A percentile compares a stretch with the other conserved stretches of the same genome.
Evolutionary conservation across 1,140 invertebrate genomes (phyloP).

Genomic region (Dendroctonus valens): DNA sequence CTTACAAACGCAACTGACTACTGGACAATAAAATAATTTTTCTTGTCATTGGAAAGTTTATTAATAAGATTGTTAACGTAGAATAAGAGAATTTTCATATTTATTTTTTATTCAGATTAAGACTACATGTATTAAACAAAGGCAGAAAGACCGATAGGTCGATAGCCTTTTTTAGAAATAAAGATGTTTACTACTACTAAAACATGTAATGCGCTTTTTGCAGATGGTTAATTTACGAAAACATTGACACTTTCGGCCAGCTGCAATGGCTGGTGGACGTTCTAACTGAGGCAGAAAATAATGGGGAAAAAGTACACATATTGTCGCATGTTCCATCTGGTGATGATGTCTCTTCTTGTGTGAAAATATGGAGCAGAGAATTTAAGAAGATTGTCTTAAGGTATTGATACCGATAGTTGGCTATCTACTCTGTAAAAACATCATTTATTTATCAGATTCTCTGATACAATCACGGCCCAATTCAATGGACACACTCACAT

Average conservation of each 20-base stretch:
- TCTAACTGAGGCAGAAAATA: conserved; percentile 67
- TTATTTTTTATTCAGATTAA: too few species aligned
- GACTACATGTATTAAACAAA: too few species aligned
- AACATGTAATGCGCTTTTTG: too few species aligned
- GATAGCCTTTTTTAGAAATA: too few species aligned
- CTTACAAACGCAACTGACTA: too few species aligned
- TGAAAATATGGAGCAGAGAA: conserved; percentile 65
- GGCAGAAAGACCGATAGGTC: too few species aligned
- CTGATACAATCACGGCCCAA: conserved; percentile 67
- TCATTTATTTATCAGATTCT: conserved; percentile 43
- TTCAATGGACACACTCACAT: conserved; percentile 81
- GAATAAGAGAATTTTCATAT: too few species aligned
- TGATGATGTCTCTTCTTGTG: conserved; percentile 52
- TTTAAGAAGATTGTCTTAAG: conserved; percentile 61
- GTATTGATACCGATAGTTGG: conserved; percentile 37
- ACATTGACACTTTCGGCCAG: conserved; percentile 65
- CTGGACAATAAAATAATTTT: too few species aligned
- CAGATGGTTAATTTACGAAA: conserved; percentile 63
- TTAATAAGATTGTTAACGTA: too few species aligned
- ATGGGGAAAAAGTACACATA: conserved; percentile 76
- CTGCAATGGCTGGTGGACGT: conserved; percentile 75
- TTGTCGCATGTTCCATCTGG: conserved; percentile 77
- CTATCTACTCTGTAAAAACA: not conserved
- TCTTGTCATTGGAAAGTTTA: too few species aligned
- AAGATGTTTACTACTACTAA: too few species aligned